A percentile compares a stretch with the other conserved stretches of the same genome.
phyloP scores from a whole-genome alignment of 2,888 invertebrate genomes.

The Eilema sororculum region DNA sequence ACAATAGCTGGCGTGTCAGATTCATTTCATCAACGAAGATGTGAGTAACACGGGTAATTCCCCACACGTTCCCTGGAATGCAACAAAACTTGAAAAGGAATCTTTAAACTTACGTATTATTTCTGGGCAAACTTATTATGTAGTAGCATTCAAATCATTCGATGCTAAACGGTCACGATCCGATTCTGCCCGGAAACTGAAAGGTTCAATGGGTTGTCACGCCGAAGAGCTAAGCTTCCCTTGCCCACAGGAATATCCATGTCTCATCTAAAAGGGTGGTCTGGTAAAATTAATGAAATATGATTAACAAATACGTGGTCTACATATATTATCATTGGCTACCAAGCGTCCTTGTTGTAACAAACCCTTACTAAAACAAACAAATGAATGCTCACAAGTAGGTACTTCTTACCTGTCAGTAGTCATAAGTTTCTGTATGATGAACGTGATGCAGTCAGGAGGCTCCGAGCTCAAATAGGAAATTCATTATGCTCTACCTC shows the following conservation, averaged over 20 bases:
- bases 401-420: background rate
- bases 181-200: no score
- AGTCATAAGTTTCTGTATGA: background rate
- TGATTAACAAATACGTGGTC: no score
- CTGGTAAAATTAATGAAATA: no score
- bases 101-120: no score
- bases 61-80: background rate
- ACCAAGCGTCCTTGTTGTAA: no score
- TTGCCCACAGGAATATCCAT: no score
- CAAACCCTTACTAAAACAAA: background rate
- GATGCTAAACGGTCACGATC: no score
- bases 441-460: background rate
- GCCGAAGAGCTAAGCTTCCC: no score
- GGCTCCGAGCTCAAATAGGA: background rate
- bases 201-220: no score
- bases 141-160: background rate
- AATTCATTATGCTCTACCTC: conserved; percentile 1
- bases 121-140: no score
- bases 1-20: background rate
- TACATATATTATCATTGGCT: no score
- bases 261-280: no score
- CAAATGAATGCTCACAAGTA: background rate
- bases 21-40: background rate
- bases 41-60: background rate
- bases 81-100: background rate